Base-by-base conservation (phyloP, 2,113 vertebrate species). In the Tursiops truncatus region DNA sequence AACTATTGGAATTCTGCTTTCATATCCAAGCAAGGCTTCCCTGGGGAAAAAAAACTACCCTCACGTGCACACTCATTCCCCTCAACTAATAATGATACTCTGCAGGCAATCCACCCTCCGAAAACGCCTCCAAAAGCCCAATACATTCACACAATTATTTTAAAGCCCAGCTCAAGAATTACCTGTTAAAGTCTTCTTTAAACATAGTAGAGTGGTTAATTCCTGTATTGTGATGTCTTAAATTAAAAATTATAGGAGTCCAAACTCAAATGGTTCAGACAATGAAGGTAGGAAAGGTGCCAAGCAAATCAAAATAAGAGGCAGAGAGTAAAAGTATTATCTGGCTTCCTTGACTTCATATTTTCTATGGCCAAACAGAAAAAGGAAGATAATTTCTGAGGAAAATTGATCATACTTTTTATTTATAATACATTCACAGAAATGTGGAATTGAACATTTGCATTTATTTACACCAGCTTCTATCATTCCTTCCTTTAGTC, bases 361-460 rank as follows among this genome's bases (percentile, higher is more conserved):
- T 11, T 56, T 89, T 83, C 31, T 47, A 28, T 38, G 17, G 10
- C 11, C 31, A 85, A 89, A 82, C 1, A 44, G 12, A 74, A 60
- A 68, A 68, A 83, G 28, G 0, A 2, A 77, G 2, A 17, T 28
- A 88, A 33, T 21, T 56, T 58, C 31, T 62, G 23, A 86, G 79
- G 11, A 71, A 73, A 89, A 47, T 5, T 28, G 7, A 33, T 36
- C 36, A 62, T 63, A 4, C 7, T 77, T 31, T 87, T 41, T 90
- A 25, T 33, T 84, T 76, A 80, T 8, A 82, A 31, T 47, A 82
- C 77, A 8, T 83, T 96, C 63, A 83, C 7, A 89, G 44, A 89
- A 9, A 63, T 33, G 14, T 31, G 3, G 20, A 26, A 41, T 3
- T 5, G 5, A 60, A 62, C 33, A 20, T 47, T 79, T 82, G 36